Base-by-base conservation (phyloP, 2,888 invertebrate species). In the Scelioninae gen. 1 region DNA sequence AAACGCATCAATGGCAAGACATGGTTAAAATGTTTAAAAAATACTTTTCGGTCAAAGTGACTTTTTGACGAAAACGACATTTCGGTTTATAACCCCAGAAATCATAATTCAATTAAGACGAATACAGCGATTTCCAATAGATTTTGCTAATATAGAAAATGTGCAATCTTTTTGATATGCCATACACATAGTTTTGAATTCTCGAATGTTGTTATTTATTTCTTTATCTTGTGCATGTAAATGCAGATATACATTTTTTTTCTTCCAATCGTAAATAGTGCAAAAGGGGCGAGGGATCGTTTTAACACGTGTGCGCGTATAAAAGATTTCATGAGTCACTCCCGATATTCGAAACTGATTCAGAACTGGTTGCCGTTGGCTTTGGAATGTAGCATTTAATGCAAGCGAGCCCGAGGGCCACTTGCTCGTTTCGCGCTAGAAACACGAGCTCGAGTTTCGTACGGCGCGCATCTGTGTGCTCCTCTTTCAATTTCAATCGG, bases 311-410 rank as follows among this genome's bases (percentile, higher is more conserved):
- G 79, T 79, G 82, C 58, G 38, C 72, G 74, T 79, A 75, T 82
- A 75, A 82, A 82, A 79, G 82, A 84, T 79, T 82, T 72, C 82
- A 83, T 77, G 83, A 83, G 83, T 85, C 85, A 85, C 83, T 75
- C 51, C 62, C 72, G 82, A 82, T 79, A 82, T 83, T 85, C 74
- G 56, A 79, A 82, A 77, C 83, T 71, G 78, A 85, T 83, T 84
- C 79, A 84, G 78, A 86, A 86, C 86, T 84, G 84, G 86, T 86
- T 86, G 79, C 76, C 79, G 56, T 78, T 72, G 83, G 71, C 84
- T 72, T 55, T 82, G 86, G 86, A 86, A 86, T 86, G 86, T 85
- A 83, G 84, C 80, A 82, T 85, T 86, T 86, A 83, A 85, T 82
- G 85, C 83, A 83, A 76, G 76, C 71, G 65, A 86, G 82, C 78